Evolutionary conservation across 2,888 invertebrate species (phyloP), one percentile per base, ranked within the genome.

Genomic region (Harpalus rufipes): DNA sequence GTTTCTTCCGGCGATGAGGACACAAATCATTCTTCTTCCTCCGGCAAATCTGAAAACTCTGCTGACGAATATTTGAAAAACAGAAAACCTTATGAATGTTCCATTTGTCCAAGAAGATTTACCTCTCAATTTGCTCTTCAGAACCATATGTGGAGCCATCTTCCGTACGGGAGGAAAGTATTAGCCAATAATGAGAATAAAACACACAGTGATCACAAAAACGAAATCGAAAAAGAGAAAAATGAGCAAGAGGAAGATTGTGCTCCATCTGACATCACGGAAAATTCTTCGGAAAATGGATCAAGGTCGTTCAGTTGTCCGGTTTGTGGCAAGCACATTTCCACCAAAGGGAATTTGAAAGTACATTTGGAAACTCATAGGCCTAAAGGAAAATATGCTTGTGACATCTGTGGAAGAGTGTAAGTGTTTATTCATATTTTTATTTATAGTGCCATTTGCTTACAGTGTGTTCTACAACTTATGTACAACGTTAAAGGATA

Each of bases 321-420:
- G 14, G 93, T 93, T 87, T 95, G 95, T 89, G 91, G 92, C 68
- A 94, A 93, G 89, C 90, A 90, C 65, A 94, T 94, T 89, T 93
- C 93, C 41, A 93, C 92, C 12, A 94, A 94, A 90, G 92, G 92
- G 86, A 94, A 94, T 89, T 90, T 95, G 68, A 93, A 94, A 89
- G 91, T 92, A 78, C 95, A 95, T 90, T 89, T 95, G 86, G 94
- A 94, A 89, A 92, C 93, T 32, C 95, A 94, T 89, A 92, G 93
- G 88, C 92, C 93, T 85, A 93, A 92, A 89, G 94, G 94, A 86
- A 92, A 93, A 89, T 95, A 95, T 88, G 93, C 91, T 76, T 93
- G 93, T 88, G 93, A 94, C 88, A 92, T 94, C 87, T 95, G 95
- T 90, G 94, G 94, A 86, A 91, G 95, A 91, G 92, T 93, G 95